These are phyloP conservation scores for Gracilinanus agilis DNA, from an alignment of 2,113 vertebrate genomes.

Conservation along the genomic window DNA sequence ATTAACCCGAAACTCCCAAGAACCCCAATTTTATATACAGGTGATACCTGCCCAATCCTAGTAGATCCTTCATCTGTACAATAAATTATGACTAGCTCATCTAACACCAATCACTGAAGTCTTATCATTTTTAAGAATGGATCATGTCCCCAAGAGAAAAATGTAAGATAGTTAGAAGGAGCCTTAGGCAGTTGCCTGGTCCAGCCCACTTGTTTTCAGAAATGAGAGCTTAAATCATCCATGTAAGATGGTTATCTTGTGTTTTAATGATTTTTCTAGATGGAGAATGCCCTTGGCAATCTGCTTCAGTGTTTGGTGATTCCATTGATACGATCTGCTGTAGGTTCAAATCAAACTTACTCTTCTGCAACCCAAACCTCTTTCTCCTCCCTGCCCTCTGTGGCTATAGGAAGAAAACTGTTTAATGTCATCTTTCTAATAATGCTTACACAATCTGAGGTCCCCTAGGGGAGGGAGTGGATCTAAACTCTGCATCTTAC, in stretches of 20 bases:
- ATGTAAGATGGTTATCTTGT: not conserved
- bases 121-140: not conserved
- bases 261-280: conserved; percentile 1
- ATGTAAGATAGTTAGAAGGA: not conserved
- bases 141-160: not conserved
- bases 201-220: not conserved
- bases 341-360: conserved; percentile 11
- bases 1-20: not conserved
- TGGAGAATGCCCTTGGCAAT: not conserved
- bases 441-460: conserved; percentile 12
- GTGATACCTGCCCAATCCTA: not conserved
- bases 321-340: not conserved
- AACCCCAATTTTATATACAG: not conserved
- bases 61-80: not conserved
- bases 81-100: not conserved
- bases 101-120: not conserved
- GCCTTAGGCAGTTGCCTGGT: not conserved
- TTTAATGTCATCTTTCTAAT: conserved; percentile 16
- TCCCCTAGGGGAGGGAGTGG: not conserved
- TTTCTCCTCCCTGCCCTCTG: conserved; percentile 6
- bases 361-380: conserved; percentile 19
- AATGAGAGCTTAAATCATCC: conserved; percentile 9
- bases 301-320: not conserved
- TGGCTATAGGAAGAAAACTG: not conserved
- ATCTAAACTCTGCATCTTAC: not conserved